Base-by-base conservation (phyloP, 2,888 invertebrate genomes). In the Oligia strigilis region DNA sequence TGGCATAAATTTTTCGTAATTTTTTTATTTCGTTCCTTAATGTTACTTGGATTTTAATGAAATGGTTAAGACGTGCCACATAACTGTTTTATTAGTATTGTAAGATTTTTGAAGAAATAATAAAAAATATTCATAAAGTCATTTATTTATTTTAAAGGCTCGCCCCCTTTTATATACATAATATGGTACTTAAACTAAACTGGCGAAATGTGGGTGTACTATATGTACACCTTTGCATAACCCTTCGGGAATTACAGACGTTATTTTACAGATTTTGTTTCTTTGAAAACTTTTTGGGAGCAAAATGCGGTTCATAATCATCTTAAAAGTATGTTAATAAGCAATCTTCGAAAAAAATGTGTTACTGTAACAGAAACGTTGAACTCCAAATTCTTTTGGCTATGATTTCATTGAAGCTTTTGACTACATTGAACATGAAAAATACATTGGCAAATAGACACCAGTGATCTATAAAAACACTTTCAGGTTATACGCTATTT, bases 381-480 rank as follows among this genome's bases (percentile, higher is more conserved):
- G 11, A 58, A 23, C 58, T 23, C 58, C 58, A 60, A 60, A 60
- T n/a, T 60, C 11, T 58, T 58, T 40, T 23, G 52, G 0, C 36
- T 14, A 2, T 40, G n/a, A 72, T 72, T 72, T 58, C 5, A 40
- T 40, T 62, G 0, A 79, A 66, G 23, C 58, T 67, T 67, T 80
- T 49, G 49, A 67, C 58, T 29, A 5, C 11, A 79, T 79, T 58
- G 2, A 40, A 13, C 36, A 58, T 78, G 19, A 66, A 14, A 23
- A 5, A 49, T 14, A 9, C 0, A 8, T 60, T 3, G 3, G 17
- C 11, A 58, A 17, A 6, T 46, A 11, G 0, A 8, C 1, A 55
- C 5, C 46, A 0, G 11, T 36, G 17, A 19, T 60, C n/a, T 17
- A n/a, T 19, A 76, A 13, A n/a, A 8, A 9, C 2, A 6, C 29